These are phyloP conservation scores for Pteronotus mesoamericanus DNA, from an alignment of 2,797 vertebrate genomes.

Conservation along the genomic window DNA sequence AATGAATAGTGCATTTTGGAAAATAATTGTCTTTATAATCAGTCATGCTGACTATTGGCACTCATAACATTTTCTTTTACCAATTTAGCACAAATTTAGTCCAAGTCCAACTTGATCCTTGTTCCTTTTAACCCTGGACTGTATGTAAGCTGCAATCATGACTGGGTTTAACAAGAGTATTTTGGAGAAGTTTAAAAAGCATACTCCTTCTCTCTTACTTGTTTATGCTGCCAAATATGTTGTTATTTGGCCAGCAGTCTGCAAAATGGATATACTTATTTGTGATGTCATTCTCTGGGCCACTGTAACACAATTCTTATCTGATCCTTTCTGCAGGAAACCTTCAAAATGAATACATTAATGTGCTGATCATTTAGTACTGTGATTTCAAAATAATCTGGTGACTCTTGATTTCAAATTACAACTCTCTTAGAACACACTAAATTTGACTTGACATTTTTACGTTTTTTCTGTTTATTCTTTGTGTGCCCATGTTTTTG, in stretches of 20 bases:
- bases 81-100: not conserved
- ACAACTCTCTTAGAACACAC: not conserved
- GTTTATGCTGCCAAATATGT: not conserved
- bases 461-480: not conserved
- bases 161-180: not conserved
- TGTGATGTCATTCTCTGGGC: slow-evolving; percentile 8
- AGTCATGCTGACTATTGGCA: not conserved
- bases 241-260: not conserved
- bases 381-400: not conserved
- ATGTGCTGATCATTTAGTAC: not conserved
- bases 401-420: slow-evolving; percentile 25
- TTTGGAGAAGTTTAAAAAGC: slow-evolving; percentile 10
- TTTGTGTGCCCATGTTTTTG: not conserved
- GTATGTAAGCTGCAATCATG: not conserved
- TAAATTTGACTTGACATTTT: not conserved
- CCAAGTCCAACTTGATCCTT: not conserved
- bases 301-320: not conserved
- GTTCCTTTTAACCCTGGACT: not conserved
- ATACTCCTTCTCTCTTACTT: not conserved
- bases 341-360: not conserved
- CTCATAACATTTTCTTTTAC: not conserved
- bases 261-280: not conserved
- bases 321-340: not conserved
- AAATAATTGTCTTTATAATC: not conserved
- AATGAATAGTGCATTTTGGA: not conserved